These are phyloP conservation scores for Lochmaea capreae DNA, from an alignment of 2,888 invertebrate genomes.

Conservation along the genomic window DNA sequence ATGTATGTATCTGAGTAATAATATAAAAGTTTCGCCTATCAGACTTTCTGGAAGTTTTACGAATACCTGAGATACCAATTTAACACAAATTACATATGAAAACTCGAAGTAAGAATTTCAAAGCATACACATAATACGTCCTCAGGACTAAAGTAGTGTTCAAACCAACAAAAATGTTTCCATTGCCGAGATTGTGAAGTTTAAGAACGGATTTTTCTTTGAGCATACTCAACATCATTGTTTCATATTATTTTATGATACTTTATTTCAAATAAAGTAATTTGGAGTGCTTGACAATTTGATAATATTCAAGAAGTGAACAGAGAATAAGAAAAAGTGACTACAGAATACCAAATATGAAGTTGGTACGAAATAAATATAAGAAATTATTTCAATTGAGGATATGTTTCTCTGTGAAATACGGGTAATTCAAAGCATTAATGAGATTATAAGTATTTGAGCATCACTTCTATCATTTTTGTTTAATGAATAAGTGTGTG, in stretches of 20 bases:
- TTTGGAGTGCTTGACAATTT: neutral
- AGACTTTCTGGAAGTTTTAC: neutral
- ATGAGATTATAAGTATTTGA: too few species aligned
- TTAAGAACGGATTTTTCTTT: neutral
- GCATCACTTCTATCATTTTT: too few species aligned
- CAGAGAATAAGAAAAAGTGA: too few species aligned
- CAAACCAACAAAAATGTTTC: neutral
- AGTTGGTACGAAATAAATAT: too few species aligned
- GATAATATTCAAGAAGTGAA: too few species aligned
- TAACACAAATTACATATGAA: constrained; percentile 2
- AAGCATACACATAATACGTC: neutral
- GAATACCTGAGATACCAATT: neutral
- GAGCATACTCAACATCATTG: neutral
- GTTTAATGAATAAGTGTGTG: too few species aligned
- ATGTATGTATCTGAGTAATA: neutral
- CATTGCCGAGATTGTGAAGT: neutral
- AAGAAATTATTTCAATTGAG: too few species aligned
- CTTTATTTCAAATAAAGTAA: neutral
- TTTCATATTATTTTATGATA: neutral
- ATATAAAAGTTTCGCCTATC: neutral
- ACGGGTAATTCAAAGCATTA: too few species aligned
- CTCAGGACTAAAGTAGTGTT: neutral
- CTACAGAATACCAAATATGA: too few species aligned
- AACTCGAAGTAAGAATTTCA: neutral
- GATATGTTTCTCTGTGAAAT: too few species aligned